Conservation (phyloP, 2,113 vertebrate genomes). For the Leuciscus idus region DNA sequence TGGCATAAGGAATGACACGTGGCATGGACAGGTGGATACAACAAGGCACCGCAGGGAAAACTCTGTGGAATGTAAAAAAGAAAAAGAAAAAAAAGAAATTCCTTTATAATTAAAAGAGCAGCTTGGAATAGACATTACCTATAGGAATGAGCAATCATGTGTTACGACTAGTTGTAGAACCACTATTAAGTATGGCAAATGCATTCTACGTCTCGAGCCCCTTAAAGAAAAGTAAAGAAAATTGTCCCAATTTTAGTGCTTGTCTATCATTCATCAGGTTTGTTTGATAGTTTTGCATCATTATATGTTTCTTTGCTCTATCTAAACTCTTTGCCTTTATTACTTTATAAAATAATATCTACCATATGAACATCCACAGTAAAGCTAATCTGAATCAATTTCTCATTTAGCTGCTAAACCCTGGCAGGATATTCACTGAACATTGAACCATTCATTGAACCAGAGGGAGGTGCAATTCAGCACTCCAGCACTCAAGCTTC, state of each 20-base stretch:
- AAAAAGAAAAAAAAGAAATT: neutral
- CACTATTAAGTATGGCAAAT: neutral
- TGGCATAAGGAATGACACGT: constrained; percentile 61
- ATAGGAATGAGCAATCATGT: neutral
- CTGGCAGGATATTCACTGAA: neutral
- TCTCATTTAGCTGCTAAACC: constrained; percentile 1
- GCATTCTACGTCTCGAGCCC: neutral
- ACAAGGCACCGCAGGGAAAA: neutral
- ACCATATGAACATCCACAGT: constrained; percentile 1
- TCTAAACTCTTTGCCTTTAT: neutral
- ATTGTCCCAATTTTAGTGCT: neutral
- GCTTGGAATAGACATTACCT: neutral
- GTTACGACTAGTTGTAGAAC: neutral
- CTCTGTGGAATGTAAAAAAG: constrained; percentile 12
- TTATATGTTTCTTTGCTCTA: neutral
- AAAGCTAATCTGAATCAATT: neutral
- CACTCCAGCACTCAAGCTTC: too few relatives aligned
- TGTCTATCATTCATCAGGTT: neutral
- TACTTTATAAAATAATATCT: constrained; percentile 5
- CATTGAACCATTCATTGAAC: neutral
- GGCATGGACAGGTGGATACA: constrained; percentile 45
- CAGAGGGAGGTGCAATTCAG: neutral
- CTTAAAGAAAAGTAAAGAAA: neutral
- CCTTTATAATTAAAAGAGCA: constrained; percentile 4
- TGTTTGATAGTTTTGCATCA: constrained; percentile 1